Evolutionary conservation across 2,797 vertebrate species (phyloP).

Genomic region (Emys orbicularis): DNA sequence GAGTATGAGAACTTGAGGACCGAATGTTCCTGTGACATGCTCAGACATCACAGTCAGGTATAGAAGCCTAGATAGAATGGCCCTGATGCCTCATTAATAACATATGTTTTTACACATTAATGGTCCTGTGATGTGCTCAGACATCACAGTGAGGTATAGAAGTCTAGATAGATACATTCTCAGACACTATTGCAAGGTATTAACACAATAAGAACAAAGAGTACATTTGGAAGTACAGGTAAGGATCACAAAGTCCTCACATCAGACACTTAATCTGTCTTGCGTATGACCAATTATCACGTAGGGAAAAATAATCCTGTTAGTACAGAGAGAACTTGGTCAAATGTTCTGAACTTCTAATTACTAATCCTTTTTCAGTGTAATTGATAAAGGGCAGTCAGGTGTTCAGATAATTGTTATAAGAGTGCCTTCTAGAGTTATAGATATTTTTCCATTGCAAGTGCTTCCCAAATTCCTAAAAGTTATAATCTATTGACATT

Average conservation of each 20-base stretch:
- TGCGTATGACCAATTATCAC: background rate
- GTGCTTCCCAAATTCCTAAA: background rate
- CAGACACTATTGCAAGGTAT: background rate
- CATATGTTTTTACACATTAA: background rate
- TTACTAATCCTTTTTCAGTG: background rate
- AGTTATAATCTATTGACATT: background rate
- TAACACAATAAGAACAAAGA: background rate
- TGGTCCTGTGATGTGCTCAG: background rate
- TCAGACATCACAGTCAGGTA: fast-evolving
- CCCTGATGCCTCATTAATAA: too few relatives aligned
- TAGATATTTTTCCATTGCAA: background rate
- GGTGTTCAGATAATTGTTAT: background rate
- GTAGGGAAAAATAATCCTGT: background rate
- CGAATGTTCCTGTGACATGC: background rate
- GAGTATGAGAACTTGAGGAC: background rate
- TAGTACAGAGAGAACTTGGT: background rate
- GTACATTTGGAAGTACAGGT: background rate
- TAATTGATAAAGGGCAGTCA: background rate
- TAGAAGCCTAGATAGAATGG: background rate
- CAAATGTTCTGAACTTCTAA: background rate
- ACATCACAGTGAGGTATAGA: fast-evolving
- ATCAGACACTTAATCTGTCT: background rate
- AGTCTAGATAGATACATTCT: background rate
- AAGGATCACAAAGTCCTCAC: background rate
- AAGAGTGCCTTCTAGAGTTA: fast-evolving